These are phyloP conservation scores for Melieria omissa DNA, from an alignment of 2,888 invertebrate species.

Conservation along the genomic window DNA sequence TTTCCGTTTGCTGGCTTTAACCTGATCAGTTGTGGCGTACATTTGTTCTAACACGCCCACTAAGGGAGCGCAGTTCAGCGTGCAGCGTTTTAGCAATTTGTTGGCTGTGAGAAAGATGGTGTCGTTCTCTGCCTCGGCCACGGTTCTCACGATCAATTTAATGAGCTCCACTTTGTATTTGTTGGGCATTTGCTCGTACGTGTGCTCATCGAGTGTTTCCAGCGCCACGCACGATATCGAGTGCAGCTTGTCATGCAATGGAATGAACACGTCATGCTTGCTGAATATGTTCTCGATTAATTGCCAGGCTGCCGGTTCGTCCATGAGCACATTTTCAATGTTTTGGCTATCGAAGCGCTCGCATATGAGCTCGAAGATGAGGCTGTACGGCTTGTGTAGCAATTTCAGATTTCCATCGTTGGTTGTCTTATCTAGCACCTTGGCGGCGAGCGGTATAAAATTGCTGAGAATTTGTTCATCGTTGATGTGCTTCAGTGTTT, in stretches of 20 bases:
- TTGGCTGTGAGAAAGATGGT: slow-evolving; percentile 72
- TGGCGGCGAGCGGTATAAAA: slow-evolving; percentile 51
- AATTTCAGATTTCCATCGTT: slow-evolving; percentile 41
- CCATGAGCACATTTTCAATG: slow-evolving; percentile 61
- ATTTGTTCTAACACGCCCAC: slow-evolving; percentile 72
- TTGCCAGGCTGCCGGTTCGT: slow-evolving; percentile 69
- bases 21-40: slow-evolving; percentile 52
- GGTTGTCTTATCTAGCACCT: slow-evolving; percentile 43
- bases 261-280: slow-evolving; percentile 66
- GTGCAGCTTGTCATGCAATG: slow-evolving; percentile 52
- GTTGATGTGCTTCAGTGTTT: slow-evolving; percentile 56
- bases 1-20: slow-evolving; percentile 38
- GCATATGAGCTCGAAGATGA: slow-evolving; percentile 70
- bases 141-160: slow-evolving; percentile 69
- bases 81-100: slow-evolving; percentile 75
- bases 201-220: slow-evolving; percentile 52
- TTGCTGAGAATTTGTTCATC: slow-evolving; percentile 48
- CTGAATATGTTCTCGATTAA: slow-evolving; percentile 71
- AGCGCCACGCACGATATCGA: slow-evolving; percentile 61
- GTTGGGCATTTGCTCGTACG: slow-evolving; percentile 67
- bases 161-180: slow-evolving; percentile 68
- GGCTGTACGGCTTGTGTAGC: slow-evolving; percentile 69
- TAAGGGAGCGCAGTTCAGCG: slow-evolving; percentile 73
- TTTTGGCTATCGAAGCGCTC: slow-evolving; percentile 70
- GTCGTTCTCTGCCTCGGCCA: slow-evolving; percentile 72